Evolutionary conservation across 2,797 vertebrate species (phyloP), one percentile per base, ranked within the genome.

Genomic region (Tolypeutes matacus): DNA sequence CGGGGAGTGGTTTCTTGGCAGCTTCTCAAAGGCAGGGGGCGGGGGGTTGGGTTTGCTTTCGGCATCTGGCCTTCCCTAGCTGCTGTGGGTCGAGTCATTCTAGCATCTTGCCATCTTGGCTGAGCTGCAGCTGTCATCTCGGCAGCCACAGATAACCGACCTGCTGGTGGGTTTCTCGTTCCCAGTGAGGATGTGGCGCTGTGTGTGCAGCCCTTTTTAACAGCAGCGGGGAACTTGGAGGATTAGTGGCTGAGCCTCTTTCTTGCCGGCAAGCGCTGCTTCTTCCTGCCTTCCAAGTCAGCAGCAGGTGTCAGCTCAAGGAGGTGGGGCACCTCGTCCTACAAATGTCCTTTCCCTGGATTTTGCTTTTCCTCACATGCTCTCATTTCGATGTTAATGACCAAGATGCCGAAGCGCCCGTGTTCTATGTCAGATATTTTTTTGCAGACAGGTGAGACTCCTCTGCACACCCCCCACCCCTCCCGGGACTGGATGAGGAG

Each of bases 231-330:
- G 89, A 81, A 93, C 86, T 87, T 4, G 58, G 75, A 76, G 88
- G 92, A 89, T 91, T 91, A 84, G 94, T 89, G 92, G 93, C 88
- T 91, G 83, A 86, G 93, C 69, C 7, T 34, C 75, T 60, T 91
- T 81, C 86, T 84, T 64, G 77, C 85, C 0, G 2, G 53, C 67
- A 69, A 64, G 53, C 4, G 0, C 3, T 0, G 80, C 77, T 93
- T 60, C 60, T 81, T 94, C 89, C 92, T 82, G 51, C 46, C 5
- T 70, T 94, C 72, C 42, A 0, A 75, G 13, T 67, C 91, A 67
- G 94, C 89, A 95, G 97, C 96, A 97, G 96, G 96, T 97, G 95
- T 97, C 76, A 15, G 93, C 91, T 82, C 6, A 14, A 2, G 80
- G 51, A 69, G 94, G 96, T 95, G 89, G 92, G 78, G 95, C 80